phyloP scores from a whole-genome alignment of 1,140 invertebrate genomes.

The Apis mellifera region DNA sequence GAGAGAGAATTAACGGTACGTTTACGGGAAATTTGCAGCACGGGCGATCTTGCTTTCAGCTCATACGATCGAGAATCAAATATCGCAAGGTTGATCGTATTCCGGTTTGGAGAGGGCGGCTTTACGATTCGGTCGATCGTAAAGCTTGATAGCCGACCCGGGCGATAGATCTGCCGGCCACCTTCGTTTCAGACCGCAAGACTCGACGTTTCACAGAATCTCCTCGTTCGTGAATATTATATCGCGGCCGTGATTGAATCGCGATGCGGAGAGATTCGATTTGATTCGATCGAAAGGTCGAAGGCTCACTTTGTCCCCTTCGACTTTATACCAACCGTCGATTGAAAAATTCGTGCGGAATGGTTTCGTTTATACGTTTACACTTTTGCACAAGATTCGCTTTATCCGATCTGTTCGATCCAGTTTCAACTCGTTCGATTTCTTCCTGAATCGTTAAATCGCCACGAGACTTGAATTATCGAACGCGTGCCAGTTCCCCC shows the following conservation, averaged over 20 bases:
- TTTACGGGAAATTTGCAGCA: slow-evolving; percentile 54
- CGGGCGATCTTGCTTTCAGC: slow-evolving; percentile 14
- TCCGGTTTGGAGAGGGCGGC: slow-evolving; percentile 6
- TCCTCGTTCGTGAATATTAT: slow-evolving; percentile 51
- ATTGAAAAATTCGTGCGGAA: background rate
- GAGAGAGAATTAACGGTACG: slow-evolving; percentile 49
- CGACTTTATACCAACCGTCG: background rate
- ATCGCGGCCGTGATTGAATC: slow-evolving; percentile 53
- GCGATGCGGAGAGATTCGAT: slow-evolving; percentile 19
- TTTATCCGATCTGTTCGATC: background rate
- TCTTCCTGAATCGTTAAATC: background rate
- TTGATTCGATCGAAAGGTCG: background rate
- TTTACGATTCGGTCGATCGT: slow-evolving; percentile 67
- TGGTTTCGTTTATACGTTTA: background rate
- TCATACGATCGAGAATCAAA: slow-evolving; percentile 51
- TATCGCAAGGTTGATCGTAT: slow-evolving; percentile 32
- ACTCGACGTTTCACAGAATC: slow-evolving; percentile 10
- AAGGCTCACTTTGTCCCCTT: background rate
- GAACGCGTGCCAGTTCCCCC: background rate
- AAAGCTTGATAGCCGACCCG: slow-evolving; percentile 56
- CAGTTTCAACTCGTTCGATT: background rate
- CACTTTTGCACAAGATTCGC: background rate
- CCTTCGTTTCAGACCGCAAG: slow-evolving; percentile 17
- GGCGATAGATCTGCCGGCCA: background rate
- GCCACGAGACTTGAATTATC: slow-evolving; percentile 16